A percentile compares a stretch with the other conserved stretches of the same genome.
Conservation (phyloP, 1,140 invertebrate species). For the Aporrectodea caliginosa region DNA sequence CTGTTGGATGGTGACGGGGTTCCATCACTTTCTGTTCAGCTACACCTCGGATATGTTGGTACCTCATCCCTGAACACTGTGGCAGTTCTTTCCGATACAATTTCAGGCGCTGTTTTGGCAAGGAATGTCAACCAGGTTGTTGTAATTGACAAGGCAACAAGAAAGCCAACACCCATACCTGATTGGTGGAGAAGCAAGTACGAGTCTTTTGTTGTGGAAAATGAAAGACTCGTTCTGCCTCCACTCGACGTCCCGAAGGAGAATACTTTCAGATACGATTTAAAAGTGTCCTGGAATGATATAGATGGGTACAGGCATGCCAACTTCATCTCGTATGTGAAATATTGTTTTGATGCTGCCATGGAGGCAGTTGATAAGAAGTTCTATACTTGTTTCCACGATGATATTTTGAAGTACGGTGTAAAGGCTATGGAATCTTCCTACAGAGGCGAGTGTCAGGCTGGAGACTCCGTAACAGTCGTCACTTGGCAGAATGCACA, state of each 20-base stretch:
- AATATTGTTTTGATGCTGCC: conserved; percentile 34
- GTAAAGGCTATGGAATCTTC: conserved; percentile 30
- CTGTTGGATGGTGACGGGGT: background rate
- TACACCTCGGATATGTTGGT: conserved; percentile 31
- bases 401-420: conserved; percentile 14
- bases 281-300: conserved; percentile 28
- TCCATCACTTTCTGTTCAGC: background rate
- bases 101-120: conserved; percentile 12
- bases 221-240: conserved; percentile 24
- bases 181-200: conserved; percentile 39
- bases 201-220: background rate
- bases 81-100: conserved; percentile 16
- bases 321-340: conserved; percentile 33
- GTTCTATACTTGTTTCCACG: conserved; percentile 19
- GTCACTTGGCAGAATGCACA: conserved; percentile 29
- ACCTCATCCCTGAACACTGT: conserved; percentile 31
- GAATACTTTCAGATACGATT: background rate
- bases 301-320: conserved; percentile 34
- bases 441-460: conserved; percentile 28
- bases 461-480: conserved; percentile 30
- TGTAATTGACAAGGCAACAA: conserved; percentile 27
- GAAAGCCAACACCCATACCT: conserved; percentile 34
- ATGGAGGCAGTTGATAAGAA: conserved; percentile 30
- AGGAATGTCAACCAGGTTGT: conserved; percentile 33
- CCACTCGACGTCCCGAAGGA: conserved; percentile 9